Evolutionary conservation across 2,888 invertebrate genomes (phyloP).

Genomic region (Lasioglossum zephyrum): DNA sequence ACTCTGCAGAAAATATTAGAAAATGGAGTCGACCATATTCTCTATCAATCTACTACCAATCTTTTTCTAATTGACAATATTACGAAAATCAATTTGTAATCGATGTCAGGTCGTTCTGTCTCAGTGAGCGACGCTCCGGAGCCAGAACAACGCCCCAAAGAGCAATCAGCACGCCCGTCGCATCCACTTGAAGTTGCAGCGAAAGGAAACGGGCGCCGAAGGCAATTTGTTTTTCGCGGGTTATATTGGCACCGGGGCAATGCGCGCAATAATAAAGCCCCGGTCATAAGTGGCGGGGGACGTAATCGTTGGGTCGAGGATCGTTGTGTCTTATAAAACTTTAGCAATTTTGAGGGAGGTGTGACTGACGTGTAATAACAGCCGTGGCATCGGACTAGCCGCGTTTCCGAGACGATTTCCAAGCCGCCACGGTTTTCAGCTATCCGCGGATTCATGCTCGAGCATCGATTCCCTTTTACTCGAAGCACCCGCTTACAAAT

Average conservation of each 20-base stretch:
- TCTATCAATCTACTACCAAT: not conserved
- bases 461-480: constrained; percentile 52
- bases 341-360: constrained; percentile 75
- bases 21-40: not conserved
- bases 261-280: constrained; percentile 63
- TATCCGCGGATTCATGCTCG: constrained; percentile 57
- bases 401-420: constrained; percentile 62
- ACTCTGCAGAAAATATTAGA: not conserved
- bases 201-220: not conserved
- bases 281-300: constrained; percentile 62
- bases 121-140: not conserved
- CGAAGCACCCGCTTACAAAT: constrained; percentile 68
- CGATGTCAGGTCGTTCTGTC: not conserved
- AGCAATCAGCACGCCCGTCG: not conserved
- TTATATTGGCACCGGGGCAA: constrained; percentile 27
- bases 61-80: not conserved
- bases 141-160: not conserved
- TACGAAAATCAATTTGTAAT: not conserved
- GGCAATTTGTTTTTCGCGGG: constrained; percentile 49
- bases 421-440: constrained; percentile 22
- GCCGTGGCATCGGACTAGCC: constrained; percentile 55
- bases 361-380: constrained; percentile 78
- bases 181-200: not conserved
- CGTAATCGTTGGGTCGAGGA: constrained; percentile 63
- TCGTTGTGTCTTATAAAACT: constrained; percentile 75